Conservation (phyloP, 1,140 invertebrate species). For the Antheraea mylitta region DNA sequence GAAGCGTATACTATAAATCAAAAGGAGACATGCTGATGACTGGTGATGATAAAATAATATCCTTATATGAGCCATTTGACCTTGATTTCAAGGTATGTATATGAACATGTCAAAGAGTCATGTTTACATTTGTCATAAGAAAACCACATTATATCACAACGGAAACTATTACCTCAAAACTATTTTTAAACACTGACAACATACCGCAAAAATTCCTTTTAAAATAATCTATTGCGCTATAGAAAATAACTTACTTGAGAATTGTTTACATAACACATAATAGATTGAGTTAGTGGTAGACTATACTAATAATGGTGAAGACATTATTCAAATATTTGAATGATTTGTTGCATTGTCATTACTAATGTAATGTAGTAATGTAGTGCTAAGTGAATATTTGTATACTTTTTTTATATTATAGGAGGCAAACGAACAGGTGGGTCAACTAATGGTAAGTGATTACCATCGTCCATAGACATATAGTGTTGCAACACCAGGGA, state of each 20-base stretch:
- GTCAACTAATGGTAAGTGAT: too few species aligned
- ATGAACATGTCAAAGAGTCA: neutral
- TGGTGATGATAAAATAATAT: neutral
- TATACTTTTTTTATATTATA: too few species aligned
- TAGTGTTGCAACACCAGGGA: too few species aligned
- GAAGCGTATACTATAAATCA: too few species aligned
- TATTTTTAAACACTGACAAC: conserved; percentile 13
- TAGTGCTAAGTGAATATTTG: neutral
- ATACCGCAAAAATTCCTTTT: conserved; percentile 14
- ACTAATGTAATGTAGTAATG: neutral
- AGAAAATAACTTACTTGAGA: neutral
- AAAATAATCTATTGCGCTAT: conserved; percentile 15
- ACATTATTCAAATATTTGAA: conserved; percentile 3
- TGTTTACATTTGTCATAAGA: neutral
- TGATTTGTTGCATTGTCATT: conserved; percentile 1
- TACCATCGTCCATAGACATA: too few species aligned
- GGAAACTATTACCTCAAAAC: neutral
- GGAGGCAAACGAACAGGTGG: too few species aligned
- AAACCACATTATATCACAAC: neutral
- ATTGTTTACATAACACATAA: conserved; percentile 8
- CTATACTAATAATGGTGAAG: neutral
- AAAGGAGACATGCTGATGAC: too few species aligned
- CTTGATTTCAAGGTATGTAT: neutral
- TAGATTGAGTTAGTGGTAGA: conserved; percentile 3
- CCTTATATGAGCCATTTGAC: neutral